These are phyloP conservation scores for Caenorhabditis angaria DNA, from an alignment of 2,888 invertebrate genomes.

Conservation along the genomic window DNA sequence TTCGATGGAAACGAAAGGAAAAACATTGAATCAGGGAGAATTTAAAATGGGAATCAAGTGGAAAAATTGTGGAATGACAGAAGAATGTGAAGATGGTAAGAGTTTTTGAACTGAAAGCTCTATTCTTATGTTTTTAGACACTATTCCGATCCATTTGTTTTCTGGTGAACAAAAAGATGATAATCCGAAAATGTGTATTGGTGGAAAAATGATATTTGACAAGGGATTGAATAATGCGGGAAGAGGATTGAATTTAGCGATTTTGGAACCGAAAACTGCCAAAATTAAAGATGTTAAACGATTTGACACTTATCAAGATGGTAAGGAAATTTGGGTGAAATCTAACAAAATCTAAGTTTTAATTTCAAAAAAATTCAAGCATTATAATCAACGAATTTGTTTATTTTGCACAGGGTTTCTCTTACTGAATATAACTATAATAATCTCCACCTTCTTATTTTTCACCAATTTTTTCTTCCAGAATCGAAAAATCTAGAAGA, in stretches of 20 bases:
- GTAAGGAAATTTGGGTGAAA: slow-evolving; percentile 53
- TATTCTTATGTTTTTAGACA: slow-evolving; percentile 31
- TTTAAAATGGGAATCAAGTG: slow-evolving; percentile 42
- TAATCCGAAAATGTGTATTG: slow-evolving; percentile 76
- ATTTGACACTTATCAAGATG: slow-evolving; percentile 76
- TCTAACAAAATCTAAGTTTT: neutral
- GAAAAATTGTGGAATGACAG: slow-evolving; percentile 49
- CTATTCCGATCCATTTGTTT: slow-evolving; percentile 51
- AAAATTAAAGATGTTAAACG: slow-evolving; percentile 74
- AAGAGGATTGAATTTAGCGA: slow-evolving; percentile 76
- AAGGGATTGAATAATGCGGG: slow-evolving; percentile 75
- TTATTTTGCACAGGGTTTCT: too few species aligned
- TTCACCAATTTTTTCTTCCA: slow-evolving; percentile 56
- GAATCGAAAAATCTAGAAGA: slow-evolving; percentile 74
- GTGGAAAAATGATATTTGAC: slow-evolving; percentile 72
- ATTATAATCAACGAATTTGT: too few species aligned
- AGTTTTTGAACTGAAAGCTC: too few species aligned
- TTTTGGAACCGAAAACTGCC: slow-evolving; percentile 74
- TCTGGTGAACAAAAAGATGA: slow-evolving; percentile 75
- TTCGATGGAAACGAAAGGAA: slow-evolving; percentile 11
- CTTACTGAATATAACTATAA: too few species aligned
- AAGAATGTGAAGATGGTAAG: slow-evolving; percentile 38
- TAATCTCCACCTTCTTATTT: too few species aligned
- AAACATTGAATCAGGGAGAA: slow-evolving; percentile 18
- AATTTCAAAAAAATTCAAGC: neutral